Evolutionary conservation across 2,797 vertebrate genomes (phyloP), one percentile per base, ranked within the genome.

Genomic region (Acropternis orthonyx): DNA sequence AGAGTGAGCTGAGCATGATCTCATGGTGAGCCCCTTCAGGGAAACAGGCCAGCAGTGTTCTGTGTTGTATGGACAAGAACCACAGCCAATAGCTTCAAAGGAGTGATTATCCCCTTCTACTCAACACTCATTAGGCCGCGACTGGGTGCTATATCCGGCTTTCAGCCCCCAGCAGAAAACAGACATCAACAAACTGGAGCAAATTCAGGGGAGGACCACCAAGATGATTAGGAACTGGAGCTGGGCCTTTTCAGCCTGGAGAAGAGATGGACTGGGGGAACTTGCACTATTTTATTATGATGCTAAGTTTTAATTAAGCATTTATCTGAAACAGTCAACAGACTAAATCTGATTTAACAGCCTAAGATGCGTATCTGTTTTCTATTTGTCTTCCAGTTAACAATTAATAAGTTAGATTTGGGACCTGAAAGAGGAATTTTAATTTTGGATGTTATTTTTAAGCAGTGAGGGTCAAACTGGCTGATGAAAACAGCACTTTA

Each of bases 31-130:
- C 4, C 11, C 21, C 32, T 62, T 36, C n/a, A 80, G 30, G 30
- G 52, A 67, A 67, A 23, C 19, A 27, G 7, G n/a, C 4, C 36
- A 78, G 14, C 0, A 0, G 4, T 14, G 20, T 19, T 51, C 18
- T 49, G 3, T 9, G 2, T 26, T 43, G 13, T 28, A 62, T 0
- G 5, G 37, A 39, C n/a, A 49, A 63, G 24, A 32, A 10, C 32
- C 18, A 43, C 22, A 41, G 43, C 14, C 74, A 36, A 12, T 12
- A 63, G 18, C 34, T 67, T 74, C 39, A 44, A 12, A 21, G 10
- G 18, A 43, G 18, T 43, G 43, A 58, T 19, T 58, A 67, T 30
- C 8, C 8, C 12, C 16, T 55, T 27, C 58, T 21, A 3, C 26
- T 51, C 63, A 44, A 26, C 19, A 14, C 24, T 51, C 22, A 8